phyloP scores from a whole-genome alignment of 2,797 vertebrate species.

The Pseudochirops cupreus region DNA sequence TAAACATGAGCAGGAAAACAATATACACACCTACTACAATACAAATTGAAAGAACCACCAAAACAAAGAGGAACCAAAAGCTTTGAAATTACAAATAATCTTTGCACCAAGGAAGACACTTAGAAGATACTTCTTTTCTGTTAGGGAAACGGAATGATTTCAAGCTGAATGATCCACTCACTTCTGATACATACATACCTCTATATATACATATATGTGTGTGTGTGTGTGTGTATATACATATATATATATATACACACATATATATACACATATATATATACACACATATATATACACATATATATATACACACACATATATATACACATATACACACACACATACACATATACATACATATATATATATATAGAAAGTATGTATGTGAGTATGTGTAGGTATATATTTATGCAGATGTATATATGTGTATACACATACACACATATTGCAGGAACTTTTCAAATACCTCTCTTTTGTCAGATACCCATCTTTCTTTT shows the following conservation, averaged over 20 bases:
- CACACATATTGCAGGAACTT: background rate
- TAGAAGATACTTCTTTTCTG: background rate
- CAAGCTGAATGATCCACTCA: background rate
- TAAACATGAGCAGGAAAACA: no score
- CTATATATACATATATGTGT: no score
- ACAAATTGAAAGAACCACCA: background rate
- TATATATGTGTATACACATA: no score
- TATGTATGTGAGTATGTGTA: no score
- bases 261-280: no score
- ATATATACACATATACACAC: no score
- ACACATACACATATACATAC: no score
- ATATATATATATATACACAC: no score
- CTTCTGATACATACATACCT: background rate
- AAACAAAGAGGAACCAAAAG: background rate
- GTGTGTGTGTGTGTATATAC: background rate
- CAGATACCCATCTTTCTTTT: background rate
- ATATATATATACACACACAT: no score
- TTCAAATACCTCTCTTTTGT: background rate
- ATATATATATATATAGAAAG: no score
- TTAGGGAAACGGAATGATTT: background rate
- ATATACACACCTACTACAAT: background rate
- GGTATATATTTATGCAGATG: no score
- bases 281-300: no score
- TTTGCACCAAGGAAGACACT: background rate
- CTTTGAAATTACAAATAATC: background rate